Evolutionary conservation across 2,888 invertebrate genomes (phyloP), one percentile per base, ranked within the genome.

Genomic region (Ceratothoa steindachneri): DNA sequence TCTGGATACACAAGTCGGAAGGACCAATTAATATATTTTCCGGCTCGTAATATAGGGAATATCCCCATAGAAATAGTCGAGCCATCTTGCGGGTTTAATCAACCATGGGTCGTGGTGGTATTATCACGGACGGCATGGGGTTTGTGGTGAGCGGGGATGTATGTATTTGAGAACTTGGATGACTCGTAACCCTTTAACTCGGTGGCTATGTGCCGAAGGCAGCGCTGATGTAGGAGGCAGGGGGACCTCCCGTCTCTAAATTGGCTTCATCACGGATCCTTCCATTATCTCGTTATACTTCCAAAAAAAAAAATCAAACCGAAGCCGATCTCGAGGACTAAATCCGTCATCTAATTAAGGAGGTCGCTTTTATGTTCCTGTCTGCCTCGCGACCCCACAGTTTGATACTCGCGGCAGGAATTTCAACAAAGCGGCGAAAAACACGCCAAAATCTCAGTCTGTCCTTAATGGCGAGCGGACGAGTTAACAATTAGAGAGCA

Each of bases 401-500:
- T 60, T n/a, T 60, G 60, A 24, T 24, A 24, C 9, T 60, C 60
- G 60, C 24, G 60, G 60, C 60, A 24, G 27, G 60, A 60, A 60
- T 60, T 24, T 60, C 60, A 60, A 60, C 60, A 60, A 60, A 60
- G 60, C 19, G 60, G 60, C 60, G 60, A 60, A 60, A 60, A 60
- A 60, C 60, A 60, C 19, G 60, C 22, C 60, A 24, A 60, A 60
- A 60, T 24, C 27, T 60, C 60, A n/a, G 27, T 24, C 24, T n/a
- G 60, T 24, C 22, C 60, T 60, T 60, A 60, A 60, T 60, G 27
- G 60, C 60, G 60, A 60, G 60, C 60, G 60, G 27, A 60, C 60
- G 60, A 60, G 60, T 60, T 60, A 60, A 60, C 60, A 60, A 60
- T 60, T 60, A 60, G 60, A 60, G 60, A 60, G 60, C 60, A 60